Evolutionary conservation across 92 coral and sea anemone genomes (phyloP), one percentile per base, ranked within the genome.

Genomic region (Parazoanthus darwini): DNA sequence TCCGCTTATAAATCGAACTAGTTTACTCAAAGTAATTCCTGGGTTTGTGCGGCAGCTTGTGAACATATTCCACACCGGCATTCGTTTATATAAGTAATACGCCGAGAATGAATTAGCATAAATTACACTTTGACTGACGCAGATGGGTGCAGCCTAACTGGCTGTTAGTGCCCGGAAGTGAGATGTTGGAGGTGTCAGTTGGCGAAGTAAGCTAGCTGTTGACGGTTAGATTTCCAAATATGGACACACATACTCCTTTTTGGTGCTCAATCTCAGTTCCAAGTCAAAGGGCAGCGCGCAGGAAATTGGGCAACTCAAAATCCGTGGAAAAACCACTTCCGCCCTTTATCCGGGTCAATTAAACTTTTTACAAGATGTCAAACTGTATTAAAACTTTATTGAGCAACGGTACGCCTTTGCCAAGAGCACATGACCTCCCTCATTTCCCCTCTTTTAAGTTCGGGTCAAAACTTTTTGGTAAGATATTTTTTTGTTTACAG

Each of bases 261-360:
- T 22, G 43, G 80, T 9, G 29, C n/a, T 39, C 46, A 37, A 77
- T 77, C 50, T 66, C 36, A 4, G 65, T 15, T 48, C 46, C 43
- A 33, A 83, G 63, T 70, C 18, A 44, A 37, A 68, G 25, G 42
- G 66, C 51, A 43, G 5, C 51, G 51, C 51, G 10, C 51, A 48
- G 51, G 39, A 26, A 29, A 14, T 15, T 15, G 66, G 16, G 66
- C 23, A 58, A 70, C 11, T 59, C 38, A 65, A 82, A 65, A 42
- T 2, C 20, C 86, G 86, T 82, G 54, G 36, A 71, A 48, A 84
- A 70, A 29, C 87, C 87, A 71, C 87, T 22, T 70, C 87, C 87
- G 79, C 43, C 67, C 56, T 71, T 29, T 20, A 3, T 82, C 38
- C 77, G 20, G 36, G 77, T 82, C 86, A 11, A 80, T 54, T 46